Evolutionary conservation across 1,140 invertebrate species (phyloP), one percentile per base, ranked within the genome.

Genomic region (Phenacoccus solenopsis): DNA sequence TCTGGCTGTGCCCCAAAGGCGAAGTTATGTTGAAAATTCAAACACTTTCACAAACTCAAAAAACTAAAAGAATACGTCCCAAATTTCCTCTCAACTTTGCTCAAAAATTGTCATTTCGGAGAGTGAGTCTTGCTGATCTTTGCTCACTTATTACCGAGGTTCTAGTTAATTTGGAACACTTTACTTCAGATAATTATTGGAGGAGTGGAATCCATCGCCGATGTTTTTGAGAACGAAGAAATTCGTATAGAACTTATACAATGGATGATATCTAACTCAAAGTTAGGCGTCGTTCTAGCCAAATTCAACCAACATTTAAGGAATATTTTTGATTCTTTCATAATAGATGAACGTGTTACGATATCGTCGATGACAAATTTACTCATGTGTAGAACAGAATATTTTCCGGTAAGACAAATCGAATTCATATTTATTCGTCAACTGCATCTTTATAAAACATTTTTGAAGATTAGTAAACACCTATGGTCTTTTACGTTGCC

Each of bases 1-100:
- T 88, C 28, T 88, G 86, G 86, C 73, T 88, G 1, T 88, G 86
- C 77, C 84, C 85, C 70, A 86, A 85, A 78, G 87, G 86, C 1
- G 82, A 84, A 76, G 81, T 87, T 20, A 84, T 83, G 1, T 76
- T 88, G 22, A 80, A 81, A 74, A 79, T 88, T 21, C 81, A 80
- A 72, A 81, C 81, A 32, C 75, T 88, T 13, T 83, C 22, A 1
- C 21, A 27, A 24, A 12, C 4, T n/a, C 4, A 27, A 5, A 22
- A 20, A 4, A 38, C 30, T n/a, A 69, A 69, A 27, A 24, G n/a
- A 49, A 24, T 49, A 20, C 13, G 7, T 25, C 68, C 68, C 4
- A 25, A 13, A 9, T 69, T 69, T 49, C 68, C 68, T 5, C 20
- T 69, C 22, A 5, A 10, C 12, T 38, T 69, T 22, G 22, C 10